A percentile compares a stretch with the other conserved stretches of the same genome.
phyloP scores from a whole-genome alignment of 2,797 vertebrate species.

The Rousettus madagascariensis region DNA sequence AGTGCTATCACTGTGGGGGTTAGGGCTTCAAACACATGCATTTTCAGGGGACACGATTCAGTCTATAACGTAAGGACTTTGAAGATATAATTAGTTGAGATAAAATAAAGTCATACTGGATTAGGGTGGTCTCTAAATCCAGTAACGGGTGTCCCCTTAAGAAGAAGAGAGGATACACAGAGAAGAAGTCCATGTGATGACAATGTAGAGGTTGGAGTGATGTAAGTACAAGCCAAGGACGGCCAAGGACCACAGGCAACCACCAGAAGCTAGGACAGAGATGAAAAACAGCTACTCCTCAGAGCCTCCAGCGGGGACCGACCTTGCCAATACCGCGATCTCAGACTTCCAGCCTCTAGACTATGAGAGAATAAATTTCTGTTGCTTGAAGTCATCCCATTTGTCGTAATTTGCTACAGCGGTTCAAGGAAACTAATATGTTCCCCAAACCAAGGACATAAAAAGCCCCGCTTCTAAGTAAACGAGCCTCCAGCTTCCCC shows the following conservation, averaged over 20 bases:
- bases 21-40: neutral
- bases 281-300: neutral
- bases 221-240: neutral
- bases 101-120: neutral
- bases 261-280: neutral
- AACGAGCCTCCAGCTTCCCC: neutral
- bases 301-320: neutral
- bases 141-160: neutral
- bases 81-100: neutral
- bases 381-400: neutral
- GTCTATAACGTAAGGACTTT: neutral
- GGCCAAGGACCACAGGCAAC: accelerated
- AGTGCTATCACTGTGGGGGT: neutral
- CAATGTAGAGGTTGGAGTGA: neutral
- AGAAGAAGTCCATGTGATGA: accelerated
- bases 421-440: neutral
- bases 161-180: neutral
- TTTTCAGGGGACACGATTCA: neutral
- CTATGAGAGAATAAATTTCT: neutral
- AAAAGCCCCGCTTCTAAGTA: neutral
- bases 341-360: neutral
- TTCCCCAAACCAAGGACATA: neutral
- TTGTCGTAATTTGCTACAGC: neutral
- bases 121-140: neutral
- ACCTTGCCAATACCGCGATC: too few relatives aligned